A percentile compares a stretch with the other conserved stretches of the same genome.
These are phyloP conservation scores for Cydia splendana DNA, from an alignment of 1,140 invertebrate species.

Conservation along the genomic window DNA sequence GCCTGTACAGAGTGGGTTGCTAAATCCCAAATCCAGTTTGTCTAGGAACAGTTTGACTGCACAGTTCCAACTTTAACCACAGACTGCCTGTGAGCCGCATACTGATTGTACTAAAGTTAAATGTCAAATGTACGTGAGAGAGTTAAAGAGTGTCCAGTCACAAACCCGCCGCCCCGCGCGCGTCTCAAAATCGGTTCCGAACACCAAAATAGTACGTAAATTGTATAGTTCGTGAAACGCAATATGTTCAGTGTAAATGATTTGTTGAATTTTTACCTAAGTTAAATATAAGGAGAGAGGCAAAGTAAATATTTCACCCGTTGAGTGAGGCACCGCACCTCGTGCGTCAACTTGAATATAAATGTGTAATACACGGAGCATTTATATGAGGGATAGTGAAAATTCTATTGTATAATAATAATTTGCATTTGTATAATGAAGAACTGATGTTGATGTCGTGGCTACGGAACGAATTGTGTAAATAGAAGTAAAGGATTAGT, in stretches of 20 bases:
- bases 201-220: conserved; percentile 75
- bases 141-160: conserved; percentile 32
- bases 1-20: not conserved
- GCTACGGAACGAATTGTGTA: conserved; percentile 55
- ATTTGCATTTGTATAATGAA: conserved; percentile 64
- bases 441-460: conserved; percentile 55
- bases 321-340: conserved; percentile 71
- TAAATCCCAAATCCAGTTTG: not conserved
- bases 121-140: conserved; percentile 21
- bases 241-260: conserved; percentile 73
- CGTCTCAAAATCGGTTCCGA: conserved; percentile 59
- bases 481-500: conserved; percentile 59
- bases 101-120: conserved; percentile 25
- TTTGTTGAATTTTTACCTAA: conserved; percentile 67
- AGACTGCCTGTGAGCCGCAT: conserved; percentile 13
- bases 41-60: not conserved
- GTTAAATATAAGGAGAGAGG: conserved; percentile 39
- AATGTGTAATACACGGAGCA: conserved; percentile 59
- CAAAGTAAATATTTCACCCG: conserved; percentile 64
- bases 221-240: conserved; percentile 66
- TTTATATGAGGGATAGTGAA: conserved; percentile 59
- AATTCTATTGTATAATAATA: conserved; percentile 55
- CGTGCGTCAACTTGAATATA: conserved; percentile 47
- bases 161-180: conserved; percentile 44
- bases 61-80: not conserved